Percentiles rank a stretch among this genome's conserved stretches.
phyloP scores from a whole-genome alignment of 2,113 vertebrate genomes.

The Mobula birostris region DNA sequence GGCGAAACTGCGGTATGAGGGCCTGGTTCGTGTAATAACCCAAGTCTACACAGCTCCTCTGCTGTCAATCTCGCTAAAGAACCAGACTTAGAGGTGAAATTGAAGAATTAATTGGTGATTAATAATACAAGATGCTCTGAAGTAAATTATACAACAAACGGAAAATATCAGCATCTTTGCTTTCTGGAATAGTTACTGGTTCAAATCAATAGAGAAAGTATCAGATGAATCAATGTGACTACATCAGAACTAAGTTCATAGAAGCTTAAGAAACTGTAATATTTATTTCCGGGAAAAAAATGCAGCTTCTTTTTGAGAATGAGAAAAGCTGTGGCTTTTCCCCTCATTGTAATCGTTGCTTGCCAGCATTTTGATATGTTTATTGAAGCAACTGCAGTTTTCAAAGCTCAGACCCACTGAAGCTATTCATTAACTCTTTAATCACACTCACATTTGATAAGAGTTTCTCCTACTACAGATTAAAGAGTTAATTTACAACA shows the following conservation, averaged over 20 bases:
- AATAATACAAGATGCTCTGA: too few relatives aligned
- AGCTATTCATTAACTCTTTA: not conserved
- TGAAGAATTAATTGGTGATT: too few relatives aligned
- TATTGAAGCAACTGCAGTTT: not conserved
- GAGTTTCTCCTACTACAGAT: not conserved
- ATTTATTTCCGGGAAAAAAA: not conserved
- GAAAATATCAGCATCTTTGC: not conserved
- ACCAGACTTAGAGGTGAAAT: too few relatives aligned
- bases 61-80: too few relatives aligned
- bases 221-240: not conserved
- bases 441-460: not conserved
- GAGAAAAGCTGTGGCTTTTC: too few relatives aligned
- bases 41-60: too few relatives aligned
- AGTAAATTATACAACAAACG: not conserved
- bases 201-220: not conserved
- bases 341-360: not conserved
- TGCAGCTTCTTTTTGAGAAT: too few relatives aligned
- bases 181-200: not conserved
- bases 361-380: not conserved
- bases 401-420: not conserved
- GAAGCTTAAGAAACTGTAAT: not conserved
- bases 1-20: too few relatives aligned
- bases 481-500: not conserved
- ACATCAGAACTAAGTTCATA: not conserved
- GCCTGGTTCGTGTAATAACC: too few relatives aligned